Percentiles rank a stretch among this genome's conserved stretches.
These are phyloP conservation scores for Himalopsyche phryganea DNA, from an alignment of 1,140 invertebrate genomes.

Conservation along the genomic window DNA sequence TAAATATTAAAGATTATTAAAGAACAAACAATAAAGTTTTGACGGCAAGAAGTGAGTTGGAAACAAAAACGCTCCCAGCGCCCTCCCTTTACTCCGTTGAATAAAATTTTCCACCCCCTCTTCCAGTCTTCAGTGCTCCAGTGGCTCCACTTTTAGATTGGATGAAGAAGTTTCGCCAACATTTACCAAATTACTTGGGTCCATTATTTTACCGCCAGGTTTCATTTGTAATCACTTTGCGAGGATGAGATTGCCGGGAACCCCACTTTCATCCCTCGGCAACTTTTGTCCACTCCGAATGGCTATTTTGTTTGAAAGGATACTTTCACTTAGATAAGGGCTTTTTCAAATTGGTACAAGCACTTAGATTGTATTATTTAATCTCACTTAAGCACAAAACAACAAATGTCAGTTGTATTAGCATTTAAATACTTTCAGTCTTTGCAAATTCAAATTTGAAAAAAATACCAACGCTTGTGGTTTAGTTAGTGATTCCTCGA, in stretches of 20 bases:
- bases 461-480: no score
- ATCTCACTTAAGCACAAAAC: neutral
- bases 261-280: constrained; percentile 7
- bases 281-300: constrained; percentile 19
- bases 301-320: constrained; percentile 9
- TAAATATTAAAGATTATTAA: constrained; percentile 35
- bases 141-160: constrained; percentile 15
- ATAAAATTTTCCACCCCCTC: neutral
- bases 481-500: no score
- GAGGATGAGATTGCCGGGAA: constrained; percentile 6
- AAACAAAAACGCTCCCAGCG: constrained; percentile 30
- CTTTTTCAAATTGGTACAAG: no score
- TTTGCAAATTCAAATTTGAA: no score
- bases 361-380: neutral
- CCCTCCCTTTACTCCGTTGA: neutral
- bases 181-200: constrained; percentile 33
- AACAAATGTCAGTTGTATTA: neutral
- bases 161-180: constrained; percentile 31
- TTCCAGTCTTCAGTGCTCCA: no score
- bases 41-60: constrained; percentile 32
- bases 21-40: constrained; percentile 34
- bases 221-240: constrained; percentile 31
- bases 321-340: neutral
- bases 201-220: constrained; percentile 32
- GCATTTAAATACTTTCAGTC: no score